A percentile compares a stretch with the other conserved stretches of the same genome.
These are phyloP conservation scores for Syrista parreyssii DNA, from an alignment of 2,888 invertebrate genomes.

Conservation along the genomic window DNA sequence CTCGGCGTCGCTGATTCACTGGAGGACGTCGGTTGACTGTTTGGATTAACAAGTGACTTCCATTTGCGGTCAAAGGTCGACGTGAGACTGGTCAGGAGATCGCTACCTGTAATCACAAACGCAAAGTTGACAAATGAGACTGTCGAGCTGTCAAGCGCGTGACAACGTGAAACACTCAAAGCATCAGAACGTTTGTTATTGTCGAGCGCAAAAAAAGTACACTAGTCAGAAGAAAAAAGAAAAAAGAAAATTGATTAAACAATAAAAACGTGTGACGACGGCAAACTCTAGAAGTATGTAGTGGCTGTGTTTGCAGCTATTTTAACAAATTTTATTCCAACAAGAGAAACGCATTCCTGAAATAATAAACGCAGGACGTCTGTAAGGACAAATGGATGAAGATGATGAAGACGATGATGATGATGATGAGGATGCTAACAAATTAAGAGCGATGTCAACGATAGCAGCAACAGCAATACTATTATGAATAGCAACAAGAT, in stretches of 20 bases:
- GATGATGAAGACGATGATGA: constrained; percentile 7
- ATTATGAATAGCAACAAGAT: neutral
- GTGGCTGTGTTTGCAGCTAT: constrained; percentile 13
- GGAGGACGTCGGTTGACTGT: constrained; percentile 41
- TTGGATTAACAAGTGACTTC: constrained; percentile 76
- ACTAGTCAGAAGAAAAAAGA: constrained; percentile 16
- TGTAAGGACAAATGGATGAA: neutral
- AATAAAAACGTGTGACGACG: neutral
- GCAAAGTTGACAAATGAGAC: neutral
- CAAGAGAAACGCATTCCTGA: constrained; percentile 33
- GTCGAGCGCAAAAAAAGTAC: constrained; percentile 23
- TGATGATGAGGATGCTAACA: neutral
- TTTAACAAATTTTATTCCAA: neutral
- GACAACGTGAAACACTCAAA: constrained; percentile 41
- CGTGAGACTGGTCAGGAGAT: constrained; percentile 85
- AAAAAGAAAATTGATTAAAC: constrained; percentile 13
- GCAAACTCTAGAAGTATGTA: constrained; percentile 11
- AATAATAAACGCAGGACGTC: constrained; percentile 27
- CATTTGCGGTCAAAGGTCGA: constrained; percentile 88
- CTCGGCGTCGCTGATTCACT: constrained; percentile 17
- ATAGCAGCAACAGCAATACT: constrained; percentile 13
- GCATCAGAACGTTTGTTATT: constrained; percentile 26
- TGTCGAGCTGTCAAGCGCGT: neutral
- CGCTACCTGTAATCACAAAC: constrained; percentile 76
- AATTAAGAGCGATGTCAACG: constrained; percentile 11